phyloP scores from a whole-genome alignment of 2,113 vertebrate genomes.

The Apaloderma vittatum region DNA sequence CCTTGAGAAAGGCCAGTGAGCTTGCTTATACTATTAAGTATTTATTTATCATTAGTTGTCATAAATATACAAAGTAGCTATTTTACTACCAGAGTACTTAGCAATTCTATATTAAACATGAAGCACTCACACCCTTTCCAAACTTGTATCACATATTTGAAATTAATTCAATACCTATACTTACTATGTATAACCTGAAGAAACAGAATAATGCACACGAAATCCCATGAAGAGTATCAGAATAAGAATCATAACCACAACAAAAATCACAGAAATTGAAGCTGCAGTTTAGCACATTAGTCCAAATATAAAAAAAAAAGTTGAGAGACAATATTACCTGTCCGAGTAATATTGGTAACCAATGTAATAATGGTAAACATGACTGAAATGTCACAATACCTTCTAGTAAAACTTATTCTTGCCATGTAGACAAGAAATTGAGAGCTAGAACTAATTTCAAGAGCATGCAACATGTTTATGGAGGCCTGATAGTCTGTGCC shows the following conservation, averaged over 20 bases:
- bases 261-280: not conserved
- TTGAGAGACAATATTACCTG: not conserved
- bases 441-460: not conserved
- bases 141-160: not conserved
- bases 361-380: too few species aligned
- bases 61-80: not conserved
- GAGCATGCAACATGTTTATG: not conserved
- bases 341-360: too few species aligned
- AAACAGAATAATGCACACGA: not conserved
- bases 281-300: not conserved
- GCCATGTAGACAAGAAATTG: not conserved
- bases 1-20: not conserved
- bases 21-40: not conserved
- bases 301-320: not conserved
- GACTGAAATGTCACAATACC: not conserved
- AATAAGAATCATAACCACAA: not conserved
- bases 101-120: not conserved
- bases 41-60: constrained; percentile 3
- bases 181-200: not conserved
- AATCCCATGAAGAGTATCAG: not conserved
- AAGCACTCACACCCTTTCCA: not conserved
- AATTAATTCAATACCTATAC: not conserved
- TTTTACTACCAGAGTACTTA: not conserved
- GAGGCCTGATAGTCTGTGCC: not conserved
- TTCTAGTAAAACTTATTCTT: not conserved